Evolutionary conservation across 2,888 invertebrate species (phyloP).

Genomic region (Mystacides longicornis): DNA sequence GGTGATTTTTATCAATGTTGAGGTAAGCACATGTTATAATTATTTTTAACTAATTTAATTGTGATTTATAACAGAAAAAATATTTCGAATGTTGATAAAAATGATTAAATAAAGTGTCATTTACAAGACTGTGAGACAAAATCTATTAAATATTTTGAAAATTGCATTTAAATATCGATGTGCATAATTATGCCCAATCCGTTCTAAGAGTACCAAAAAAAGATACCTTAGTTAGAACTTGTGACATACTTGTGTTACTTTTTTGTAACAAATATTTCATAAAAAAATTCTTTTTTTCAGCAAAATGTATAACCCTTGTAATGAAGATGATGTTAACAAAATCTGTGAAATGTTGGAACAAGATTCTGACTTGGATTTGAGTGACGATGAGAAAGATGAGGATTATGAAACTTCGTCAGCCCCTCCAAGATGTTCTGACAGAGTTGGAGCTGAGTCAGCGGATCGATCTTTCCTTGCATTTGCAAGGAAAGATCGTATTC

Average conservation of each 20-base stretch:
- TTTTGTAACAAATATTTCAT: too few relatives aligned
- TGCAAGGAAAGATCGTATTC: too few relatives aligned
- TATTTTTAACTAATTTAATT: neutral
- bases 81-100: too few relatives aligned
- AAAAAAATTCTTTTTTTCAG: too few relatives aligned
- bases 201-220: neutral
- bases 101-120: neutral
- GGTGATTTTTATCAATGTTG: neutral
- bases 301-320: too few relatives aligned
- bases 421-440: neutral
- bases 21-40: neutral
- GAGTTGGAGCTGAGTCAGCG: neutral
- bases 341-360: neutral
- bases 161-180: neutral
- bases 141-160: neutral
- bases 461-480: neutral
- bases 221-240: neutral
- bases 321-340: neutral
- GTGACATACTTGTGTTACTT: too few relatives aligned
- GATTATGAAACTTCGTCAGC: neutral
- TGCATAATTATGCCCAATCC: neutral
- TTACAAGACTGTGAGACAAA: neutral
- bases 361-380: neutral
- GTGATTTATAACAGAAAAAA: neutral
- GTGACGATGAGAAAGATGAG: too few relatives aligned